phyloP scores from a whole-genome alignment of 1,140 invertebrate species.

The Pantala flavescens region DNA sequence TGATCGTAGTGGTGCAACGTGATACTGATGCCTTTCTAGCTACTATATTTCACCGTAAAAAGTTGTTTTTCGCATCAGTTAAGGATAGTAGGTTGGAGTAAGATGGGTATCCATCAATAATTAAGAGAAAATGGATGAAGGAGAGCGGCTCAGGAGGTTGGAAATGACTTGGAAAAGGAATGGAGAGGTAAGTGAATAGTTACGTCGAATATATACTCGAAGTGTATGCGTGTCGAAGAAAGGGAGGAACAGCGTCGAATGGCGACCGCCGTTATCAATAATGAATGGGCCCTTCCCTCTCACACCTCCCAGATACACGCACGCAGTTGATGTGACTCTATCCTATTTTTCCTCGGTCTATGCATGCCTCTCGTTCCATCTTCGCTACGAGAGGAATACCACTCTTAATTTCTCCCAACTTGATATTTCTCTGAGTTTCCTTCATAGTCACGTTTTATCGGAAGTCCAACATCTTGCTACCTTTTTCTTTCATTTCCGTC shows the following conservation, averaged over 20 bases:
- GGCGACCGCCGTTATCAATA: not conserved
- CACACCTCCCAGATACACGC: not conserved
- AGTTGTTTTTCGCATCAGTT: too few species aligned
- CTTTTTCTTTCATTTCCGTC: too few species aligned
- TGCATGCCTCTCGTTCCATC: not conserved
- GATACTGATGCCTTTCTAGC: too few species aligned
- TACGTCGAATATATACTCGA: not conserved
- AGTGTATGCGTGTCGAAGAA: not conserved
- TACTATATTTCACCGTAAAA: too few species aligned
- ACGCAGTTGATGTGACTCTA: not conserved
- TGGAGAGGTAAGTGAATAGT: not conserved
- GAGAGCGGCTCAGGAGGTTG: not conserved
- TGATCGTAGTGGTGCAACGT: too few species aligned
- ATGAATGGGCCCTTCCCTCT: not conserved
- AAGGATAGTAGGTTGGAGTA: too few species aligned
- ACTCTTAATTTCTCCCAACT: too few species aligned
- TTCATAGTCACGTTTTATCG: too few species aligned
- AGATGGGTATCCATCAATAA: too few species aligned
- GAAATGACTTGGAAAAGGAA: not conserved
- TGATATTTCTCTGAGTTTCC: too few species aligned
- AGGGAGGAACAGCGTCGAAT: not conserved
- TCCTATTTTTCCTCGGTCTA: not conserved
- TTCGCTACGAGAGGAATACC: too few species aligned
- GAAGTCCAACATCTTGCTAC: too few species aligned
- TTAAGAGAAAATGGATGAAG: not conserved